A percentile compares a stretch with the other conserved stretches of the same genome.
These are phyloP conservation scores for Corvus hawaiiensis DNA, from an alignment of 2,113 vertebrate species.

Conservation along the genomic window DNA sequence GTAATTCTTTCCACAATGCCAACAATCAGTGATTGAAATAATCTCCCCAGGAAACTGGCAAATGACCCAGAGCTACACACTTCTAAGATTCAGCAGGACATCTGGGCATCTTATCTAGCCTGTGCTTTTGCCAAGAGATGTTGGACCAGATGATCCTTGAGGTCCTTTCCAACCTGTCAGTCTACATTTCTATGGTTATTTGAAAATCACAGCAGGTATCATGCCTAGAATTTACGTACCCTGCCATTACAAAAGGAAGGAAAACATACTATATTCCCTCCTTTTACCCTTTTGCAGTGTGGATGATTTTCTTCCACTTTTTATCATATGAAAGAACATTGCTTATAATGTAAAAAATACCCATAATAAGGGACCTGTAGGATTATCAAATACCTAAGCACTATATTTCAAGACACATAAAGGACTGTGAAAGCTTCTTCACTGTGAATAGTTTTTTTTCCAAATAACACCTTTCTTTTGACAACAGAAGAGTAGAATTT, in stretches of 20 bases:
- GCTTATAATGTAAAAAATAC: neutral
- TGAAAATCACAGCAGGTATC: neutral
- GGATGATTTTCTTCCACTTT: neutral
- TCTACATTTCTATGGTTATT: neutral
- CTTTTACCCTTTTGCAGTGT: neutral
- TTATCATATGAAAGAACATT: neutral
- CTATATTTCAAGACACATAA: neutral
- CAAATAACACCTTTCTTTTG: neutral
- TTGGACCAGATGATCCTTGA: neutral
- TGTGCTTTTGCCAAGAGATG: neutral
- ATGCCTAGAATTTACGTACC: neutral
- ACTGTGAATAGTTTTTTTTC: neutral
- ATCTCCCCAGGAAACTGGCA: neutral
- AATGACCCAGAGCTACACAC: neutral
- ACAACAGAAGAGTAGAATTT: neutral
- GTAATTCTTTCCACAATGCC: neutral
- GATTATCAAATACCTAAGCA: neutral
- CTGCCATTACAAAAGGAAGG: neutral
- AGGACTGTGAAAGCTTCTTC: neutral
- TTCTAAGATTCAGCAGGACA: neutral
- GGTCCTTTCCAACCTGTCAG: neutral
- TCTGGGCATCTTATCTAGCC: neutral
- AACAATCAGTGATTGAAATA: neutral
- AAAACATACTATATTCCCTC: neutral
- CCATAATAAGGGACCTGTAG: neutral